Evolutionary conservation across 1,140 invertebrate species (phyloP).

Genomic region (Panagrolaimus sp.): DNA sequence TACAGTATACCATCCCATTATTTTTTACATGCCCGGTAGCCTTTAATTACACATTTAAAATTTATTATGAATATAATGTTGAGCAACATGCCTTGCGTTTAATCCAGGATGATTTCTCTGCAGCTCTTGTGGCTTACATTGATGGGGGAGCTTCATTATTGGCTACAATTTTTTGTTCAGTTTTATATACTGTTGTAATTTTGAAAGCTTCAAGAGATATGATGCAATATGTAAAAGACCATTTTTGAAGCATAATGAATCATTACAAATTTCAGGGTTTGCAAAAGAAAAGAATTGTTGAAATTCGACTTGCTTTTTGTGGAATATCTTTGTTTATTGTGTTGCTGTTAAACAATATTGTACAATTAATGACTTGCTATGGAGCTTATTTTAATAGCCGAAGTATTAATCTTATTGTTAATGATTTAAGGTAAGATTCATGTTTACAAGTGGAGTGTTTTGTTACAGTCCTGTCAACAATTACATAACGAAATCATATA

Average conservation of each 20-base stretch:
- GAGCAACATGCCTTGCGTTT: conserved; percentile 6
- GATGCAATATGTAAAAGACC: neutral
- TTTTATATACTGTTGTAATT: neutral
- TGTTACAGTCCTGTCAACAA: too few species aligned
- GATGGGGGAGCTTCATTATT: neutral
- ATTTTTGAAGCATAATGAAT: neutral
- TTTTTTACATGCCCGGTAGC: neutral
- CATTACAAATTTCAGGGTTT: neutral
- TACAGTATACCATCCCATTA: conserved; percentile 5
- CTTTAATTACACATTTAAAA: neutral
- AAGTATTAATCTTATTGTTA: too few species aligned
- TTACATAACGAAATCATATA: too few species aligned
- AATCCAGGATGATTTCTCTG: conserved; percentile 6
- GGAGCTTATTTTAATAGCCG: neutral
- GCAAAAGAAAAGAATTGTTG: conserved; percentile 7
- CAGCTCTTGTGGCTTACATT: neutral
- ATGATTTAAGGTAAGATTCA: too few species aligned
- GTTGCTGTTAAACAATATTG: neutral
- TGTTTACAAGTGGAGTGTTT: too few species aligned
- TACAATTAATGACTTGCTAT: conserved; percentile 2
- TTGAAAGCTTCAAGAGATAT: conserved; percentile 3
- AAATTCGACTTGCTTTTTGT: neutral
- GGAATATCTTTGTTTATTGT: neutral
- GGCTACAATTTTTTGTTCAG: neutral
- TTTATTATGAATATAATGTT: neutral